Evolutionary conservation across 1,140 invertebrate genomes (phyloP).

Genomic region (Conus betulinus): DNA sequence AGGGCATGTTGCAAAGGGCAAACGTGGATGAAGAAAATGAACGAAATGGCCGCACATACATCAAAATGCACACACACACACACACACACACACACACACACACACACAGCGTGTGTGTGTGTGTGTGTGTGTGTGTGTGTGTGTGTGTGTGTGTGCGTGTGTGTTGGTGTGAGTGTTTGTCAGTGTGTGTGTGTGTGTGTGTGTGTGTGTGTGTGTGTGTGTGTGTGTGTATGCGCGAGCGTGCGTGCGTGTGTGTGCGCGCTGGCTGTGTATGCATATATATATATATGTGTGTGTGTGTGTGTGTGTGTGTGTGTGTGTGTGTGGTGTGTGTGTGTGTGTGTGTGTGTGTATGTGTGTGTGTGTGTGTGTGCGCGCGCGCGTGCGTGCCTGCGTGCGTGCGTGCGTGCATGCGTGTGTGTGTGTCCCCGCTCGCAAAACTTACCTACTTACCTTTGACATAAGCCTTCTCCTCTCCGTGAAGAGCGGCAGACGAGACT

Average conservation of each 20-base stretch:
- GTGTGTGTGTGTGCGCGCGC: neutral
- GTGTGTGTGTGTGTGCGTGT: neutral
- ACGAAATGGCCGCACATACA: no score
- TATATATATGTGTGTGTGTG: no score
- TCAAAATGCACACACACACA: no score
- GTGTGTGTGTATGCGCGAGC: no score
- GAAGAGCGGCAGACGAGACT: slow-evolving; percentile 38
- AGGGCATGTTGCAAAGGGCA: no score
- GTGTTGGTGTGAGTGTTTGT: no score
- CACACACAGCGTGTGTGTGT: no score
- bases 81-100: no score
- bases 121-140: slow-evolving; percentile 7
- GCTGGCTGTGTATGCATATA: no score
- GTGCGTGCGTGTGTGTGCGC: slow-evolving; percentile 4
- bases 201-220: neutral
- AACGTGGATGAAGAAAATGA: no score
- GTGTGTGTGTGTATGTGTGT: neutral
- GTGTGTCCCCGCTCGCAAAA: neutral
- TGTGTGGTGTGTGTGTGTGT: neutral
- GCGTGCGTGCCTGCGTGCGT: neutral
- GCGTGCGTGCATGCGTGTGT: neutral
- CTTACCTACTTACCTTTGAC: slow-evolving; percentile 32
- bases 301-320: slow-evolving; percentile 7
- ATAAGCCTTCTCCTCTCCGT: slow-evolving; percentile 31
- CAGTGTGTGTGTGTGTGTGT: slow-evolving; percentile 17